Evolutionary conservation across 2,888 invertebrate genomes (phyloP), one percentile per base, ranked within the genome.

Genomic region (Teinopalpus imperialis): DNA sequence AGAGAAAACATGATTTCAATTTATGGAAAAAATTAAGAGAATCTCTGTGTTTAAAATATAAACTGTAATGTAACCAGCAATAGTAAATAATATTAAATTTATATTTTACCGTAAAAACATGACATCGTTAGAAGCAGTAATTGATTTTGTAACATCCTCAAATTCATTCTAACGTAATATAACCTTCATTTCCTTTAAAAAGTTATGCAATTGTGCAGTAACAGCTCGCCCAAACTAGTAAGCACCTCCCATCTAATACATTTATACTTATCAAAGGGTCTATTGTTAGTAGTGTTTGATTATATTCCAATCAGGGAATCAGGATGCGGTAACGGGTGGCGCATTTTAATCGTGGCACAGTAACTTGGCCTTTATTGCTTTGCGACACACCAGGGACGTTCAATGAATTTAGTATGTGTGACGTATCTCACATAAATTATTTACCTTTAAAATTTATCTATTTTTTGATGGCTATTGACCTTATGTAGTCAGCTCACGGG

Each of bases 311-410:
- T 66, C 72, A 69, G 67, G 68, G 59, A 59, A 56, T 64, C 64
- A 70, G 75, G 72, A 77, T 78, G 52, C 68, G 46, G 43, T 29
- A 44, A 65, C 61, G 72, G 57, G 41, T 40, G 16, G 8, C 53
- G 80, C 65, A 80, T 81, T 59, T 55, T 66, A 76, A 81, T 53
- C 53, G 63, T 59, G 80, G 69, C 77, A 79, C 50, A 79, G 59
- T 63, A 60, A 58, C 51, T 53, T 57, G 57, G 55, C 63, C 59
- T 61, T 58, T 59, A 56, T 49, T 49, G 51, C 43, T 50, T 52
- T 54, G 39, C 51, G 46, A 45, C 55, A 58, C 53, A 43, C 43
- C 27, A 54, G 52, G 53, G 54, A 51, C 37, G 34, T 58, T 56
- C 53, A 42, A 36, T 41, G 61, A 62, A 57, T 48, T 43, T 32